phyloP scores from a whole-genome alignment of 1,140 invertebrate species.

The Scaptodrosophila lebanonensis region DNA sequence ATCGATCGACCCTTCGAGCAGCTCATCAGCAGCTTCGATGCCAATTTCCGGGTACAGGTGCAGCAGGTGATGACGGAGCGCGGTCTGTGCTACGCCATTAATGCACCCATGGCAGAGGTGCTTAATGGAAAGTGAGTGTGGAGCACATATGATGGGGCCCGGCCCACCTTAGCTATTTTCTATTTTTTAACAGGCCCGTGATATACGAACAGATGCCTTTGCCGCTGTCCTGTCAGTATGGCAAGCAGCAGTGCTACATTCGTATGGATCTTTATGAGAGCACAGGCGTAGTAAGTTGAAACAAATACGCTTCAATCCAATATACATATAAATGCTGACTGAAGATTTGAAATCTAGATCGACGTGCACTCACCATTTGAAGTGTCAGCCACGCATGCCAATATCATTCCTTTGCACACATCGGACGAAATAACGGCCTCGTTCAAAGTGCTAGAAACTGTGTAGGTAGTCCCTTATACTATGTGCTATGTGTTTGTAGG shows the following conservation, averaged over 20 bases:
- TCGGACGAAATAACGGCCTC: slow-evolving; percentile 72
- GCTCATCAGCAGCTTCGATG: slow-evolving; percentile 76
- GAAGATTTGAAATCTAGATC: slow-evolving; percentile 40
- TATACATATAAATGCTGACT: too few relatives aligned
- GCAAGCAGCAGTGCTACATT: slow-evolving; percentile 72
- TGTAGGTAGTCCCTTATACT: slow-evolving; percentile 65
- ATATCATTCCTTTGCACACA: slow-evolving; percentile 56
- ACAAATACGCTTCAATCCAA: neutral
- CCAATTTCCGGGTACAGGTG: slow-evolving; percentile 75
- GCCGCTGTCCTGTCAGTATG: slow-evolving; percentile 64
- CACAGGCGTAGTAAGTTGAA: slow-evolving; percentile 53
- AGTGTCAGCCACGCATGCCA: slow-evolving; percentile 62
- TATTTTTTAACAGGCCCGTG: slow-evolving; percentile 21
- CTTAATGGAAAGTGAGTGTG: slow-evolving; percentile 55
- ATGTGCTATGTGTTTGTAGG: too few relatives aligned
- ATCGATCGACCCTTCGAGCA: slow-evolving; percentile 77
- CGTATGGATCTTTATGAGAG: slow-evolving; percentile 71
- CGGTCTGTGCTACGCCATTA: slow-evolving; percentile 82
- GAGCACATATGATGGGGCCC: neutral
- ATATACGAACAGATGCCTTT: slow-evolving; percentile 41
- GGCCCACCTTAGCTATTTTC: too few relatives aligned
- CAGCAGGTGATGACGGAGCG: slow-evolving; percentile 80
- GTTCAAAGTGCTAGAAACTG: slow-evolving; percentile 70
- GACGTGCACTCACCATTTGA: slow-evolving; percentile 74
- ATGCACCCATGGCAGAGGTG: slow-evolving; percentile 78